Percentiles rank a stretch among this genome's conserved stretches.
These are phyloP conservation scores for Enteromius treurensis DNA, from an alignment of 2,797 vertebrate species.

Conservation along the genomic window DNA sequence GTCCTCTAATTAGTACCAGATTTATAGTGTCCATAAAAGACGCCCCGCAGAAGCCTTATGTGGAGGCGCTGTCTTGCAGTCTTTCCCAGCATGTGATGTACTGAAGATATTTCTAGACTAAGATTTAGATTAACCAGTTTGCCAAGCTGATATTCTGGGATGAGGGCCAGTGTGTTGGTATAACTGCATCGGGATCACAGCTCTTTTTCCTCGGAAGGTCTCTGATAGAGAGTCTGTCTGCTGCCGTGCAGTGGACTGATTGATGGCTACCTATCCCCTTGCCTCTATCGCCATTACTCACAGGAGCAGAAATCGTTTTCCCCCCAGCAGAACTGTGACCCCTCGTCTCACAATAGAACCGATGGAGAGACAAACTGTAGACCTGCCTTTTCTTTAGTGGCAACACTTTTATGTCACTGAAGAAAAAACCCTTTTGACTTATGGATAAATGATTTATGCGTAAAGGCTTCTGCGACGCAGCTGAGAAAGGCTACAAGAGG, in stretches of 20 bases:
- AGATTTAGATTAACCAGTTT: conserved; percentile 51
- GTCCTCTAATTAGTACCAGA: conserved; percentile 35
- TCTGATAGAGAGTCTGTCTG: conserved; percentile 9
- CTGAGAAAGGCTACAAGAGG: conserved; percentile 34
- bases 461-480: conserved; percentile 3
- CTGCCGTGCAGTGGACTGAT: conserved; percentile 40
- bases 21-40: conserved; percentile 44
- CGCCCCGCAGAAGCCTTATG: conserved; percentile 9
- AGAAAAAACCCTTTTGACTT: conserved; percentile 46
- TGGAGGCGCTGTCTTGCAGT: not conserved
- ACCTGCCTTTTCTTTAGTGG: conserved; percentile 27
- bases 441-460: conserved; percentile 54
- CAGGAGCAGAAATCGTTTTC: conserved; percentile 65
- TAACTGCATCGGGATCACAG: conserved; percentile 62
- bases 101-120: conserved; percentile 30
- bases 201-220: conserved; percentile 43
- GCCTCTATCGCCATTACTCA: conserved; percentile 37
- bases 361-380: conserved; percentile 34
- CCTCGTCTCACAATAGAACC: conserved; percentile 36
- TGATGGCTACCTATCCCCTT: conserved; percentile 35
- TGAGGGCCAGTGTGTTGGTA: conserved; percentile 54
- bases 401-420: conserved; percentile 45
- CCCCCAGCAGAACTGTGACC: conserved; percentile 58
- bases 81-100: conserved; percentile 16
- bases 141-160: conserved; percentile 65